A percentile compares a stretch with the other conserved stretches of the same genome.
phyloP scores from a whole-genome alignment of 2,113 vertebrate species.

The Passer domesticus region DNA sequence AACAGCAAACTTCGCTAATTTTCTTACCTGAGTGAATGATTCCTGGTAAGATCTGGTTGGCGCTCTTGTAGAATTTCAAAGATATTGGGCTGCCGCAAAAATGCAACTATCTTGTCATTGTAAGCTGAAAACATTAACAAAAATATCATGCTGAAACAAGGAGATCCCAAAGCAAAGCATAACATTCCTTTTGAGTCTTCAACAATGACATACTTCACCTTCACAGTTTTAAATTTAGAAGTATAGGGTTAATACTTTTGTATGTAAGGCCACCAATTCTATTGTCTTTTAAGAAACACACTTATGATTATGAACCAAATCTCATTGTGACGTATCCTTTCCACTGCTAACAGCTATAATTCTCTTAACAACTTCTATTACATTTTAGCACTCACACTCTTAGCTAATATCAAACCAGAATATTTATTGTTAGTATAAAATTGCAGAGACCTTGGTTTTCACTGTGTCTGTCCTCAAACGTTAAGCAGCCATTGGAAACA shows the following conservation, averaged over 20 bases:
- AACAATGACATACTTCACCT: not conserved
- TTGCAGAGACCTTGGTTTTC: not conserved
- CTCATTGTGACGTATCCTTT: not conserved
- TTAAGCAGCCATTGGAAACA: not conserved
- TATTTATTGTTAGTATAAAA: not conserved
- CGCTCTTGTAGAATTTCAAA: conserved; percentile 97
- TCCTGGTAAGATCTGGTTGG: conserved; percentile 93
- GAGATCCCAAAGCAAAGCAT: not conserved
- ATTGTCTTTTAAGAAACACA: not conserved
- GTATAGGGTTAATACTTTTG: not conserved
- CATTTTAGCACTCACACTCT: not conserved
- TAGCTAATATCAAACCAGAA: not conserved
- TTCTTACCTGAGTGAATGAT: conserved; percentile 92
- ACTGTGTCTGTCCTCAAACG: not conserved
- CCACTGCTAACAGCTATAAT: not conserved
- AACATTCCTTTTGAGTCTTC: not conserved
- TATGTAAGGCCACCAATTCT: not conserved
- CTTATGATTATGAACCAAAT: not conserved
- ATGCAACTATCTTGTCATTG: conserved; percentile 98
- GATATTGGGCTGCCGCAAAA: conserved; percentile 96
- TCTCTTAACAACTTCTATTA: not conserved
- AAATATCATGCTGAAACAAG: not conserved
- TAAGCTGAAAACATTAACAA: conserved; percentile 82
- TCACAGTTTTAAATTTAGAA: not conserved
- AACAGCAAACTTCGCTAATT: not conserved